Percentiles rank a stretch among this genome's conserved stretches.
Evolutionary conservation across 2,888 invertebrate genomes (phyloP).

Genomic region (Carcina quercana): DNA sequence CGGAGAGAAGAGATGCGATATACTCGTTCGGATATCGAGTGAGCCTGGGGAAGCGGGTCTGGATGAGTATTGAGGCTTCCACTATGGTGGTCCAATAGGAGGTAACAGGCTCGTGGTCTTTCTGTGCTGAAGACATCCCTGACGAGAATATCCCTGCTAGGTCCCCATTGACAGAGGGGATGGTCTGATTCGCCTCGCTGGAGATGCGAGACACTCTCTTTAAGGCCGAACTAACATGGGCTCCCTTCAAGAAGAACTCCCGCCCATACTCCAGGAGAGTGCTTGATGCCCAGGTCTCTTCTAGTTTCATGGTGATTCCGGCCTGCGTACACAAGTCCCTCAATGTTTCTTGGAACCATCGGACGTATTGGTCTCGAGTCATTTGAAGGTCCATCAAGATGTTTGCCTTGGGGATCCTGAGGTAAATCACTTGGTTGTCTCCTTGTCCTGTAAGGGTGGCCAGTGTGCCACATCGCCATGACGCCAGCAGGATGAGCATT

Average conservation of each 20-base stretch:
- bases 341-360: conserved; percentile 1
- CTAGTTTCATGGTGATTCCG: conserved; percentile 2
- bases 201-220: conserved; percentile 7
- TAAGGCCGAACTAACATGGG: not conserved
- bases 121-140: conserved; percentile 1
- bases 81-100: not conserved
- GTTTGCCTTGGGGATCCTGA: not conserved
- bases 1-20: too few species aligned
- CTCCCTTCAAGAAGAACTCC: conserved; percentile 1
- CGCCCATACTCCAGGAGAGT: conserved; percentile 4
- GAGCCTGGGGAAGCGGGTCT: too few species aligned
- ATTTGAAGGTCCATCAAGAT: not conserved
- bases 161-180: conserved; percentile 2
- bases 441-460: conserved; percentile 10
- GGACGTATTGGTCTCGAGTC: not conserved
- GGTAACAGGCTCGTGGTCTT: not conserved
- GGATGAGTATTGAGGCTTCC: too few species aligned
- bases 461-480: conserved; percentile 5
- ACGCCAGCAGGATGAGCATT: conserved; percentile 6
- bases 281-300: conserved; percentile 2
- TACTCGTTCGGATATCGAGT: too few species aligned
- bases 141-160: conserved; percentile 1
- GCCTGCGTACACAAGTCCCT: conserved; percentile 1
- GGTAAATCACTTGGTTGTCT: conserved; percentile 12
- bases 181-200: conserved; percentile 14